Evolutionary conservation across 2,113 vertebrate species (phyloP), one percentile per base, ranked within the genome.

Genomic region (Gadus macrocephalus): DNA sequence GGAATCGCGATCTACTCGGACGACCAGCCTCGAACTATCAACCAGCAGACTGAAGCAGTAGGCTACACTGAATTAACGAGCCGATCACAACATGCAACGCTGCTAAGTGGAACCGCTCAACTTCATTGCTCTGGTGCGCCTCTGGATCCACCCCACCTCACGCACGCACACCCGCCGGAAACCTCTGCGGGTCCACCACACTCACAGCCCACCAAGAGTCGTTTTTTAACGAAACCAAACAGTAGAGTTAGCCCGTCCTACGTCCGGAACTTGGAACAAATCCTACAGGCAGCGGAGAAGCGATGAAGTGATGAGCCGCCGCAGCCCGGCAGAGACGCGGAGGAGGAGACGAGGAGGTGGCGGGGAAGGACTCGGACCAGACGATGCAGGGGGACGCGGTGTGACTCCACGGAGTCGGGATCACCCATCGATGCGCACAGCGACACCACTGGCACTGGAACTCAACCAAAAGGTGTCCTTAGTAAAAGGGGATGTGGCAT

Each of bases 51-150:
- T 35, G 6, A 7, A 35, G 31, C 31, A 7, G 31, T 7, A 25
- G 2, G 2, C 25, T 25, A 7, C 42, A 49, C 8, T 49, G 8
- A 14, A 49, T 49, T 0, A 49, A 49, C 11, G 42, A 9, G 9
- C 79, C 73, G 66, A 78, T 84, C 76, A 76, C 70, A 81, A 70
- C 66, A 62, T 62, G 69, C 73, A 64, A 64, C 67, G 71, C 56
- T 70, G 61, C 70, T 68, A n/a, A n/a, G 31, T 73, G 60, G 60
- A 78, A 82, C 75, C 71, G 74, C 69, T 76, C 80, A 89, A 90
- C 89, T 90, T 91, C 89, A 89, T 86, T 67, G 63, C 81, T 75
- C 62, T 72, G 49, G 70, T 67, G 72, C 66, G 70, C 31, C 31
- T 70, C 78, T 83, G 35, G 70, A 78, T 82, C 80, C 81, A 71